Percentiles rank a stretch among this genome's conserved stretches.
phyloP scores from a whole-genome alignment of 1,140 invertebrate species.

The Ylistrum balloti region DNA sequence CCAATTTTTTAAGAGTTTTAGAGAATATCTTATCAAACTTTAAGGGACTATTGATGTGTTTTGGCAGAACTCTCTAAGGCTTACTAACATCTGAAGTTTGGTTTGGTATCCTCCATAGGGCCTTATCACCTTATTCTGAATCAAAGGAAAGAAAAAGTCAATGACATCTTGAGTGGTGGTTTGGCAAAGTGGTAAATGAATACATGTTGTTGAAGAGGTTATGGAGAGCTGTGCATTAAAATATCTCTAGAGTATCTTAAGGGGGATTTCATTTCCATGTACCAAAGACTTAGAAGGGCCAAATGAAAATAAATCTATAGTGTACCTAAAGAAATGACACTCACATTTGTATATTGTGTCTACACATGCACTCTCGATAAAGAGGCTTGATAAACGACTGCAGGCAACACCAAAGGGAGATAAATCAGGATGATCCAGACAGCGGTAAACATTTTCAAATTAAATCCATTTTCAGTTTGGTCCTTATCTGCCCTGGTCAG shows the following conservation, averaged over 20 bases:
- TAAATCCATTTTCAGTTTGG: neutral
- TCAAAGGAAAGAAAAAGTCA: neutral
- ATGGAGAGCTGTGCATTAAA: neutral
- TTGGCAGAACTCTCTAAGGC: neutral
- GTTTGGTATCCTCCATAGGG: neutral
- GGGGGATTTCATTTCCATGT: conserved; percentile 5
- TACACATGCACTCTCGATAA: neutral
- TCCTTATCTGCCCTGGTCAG: neutral
- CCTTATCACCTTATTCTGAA: neutral
- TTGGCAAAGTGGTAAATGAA: neutral
- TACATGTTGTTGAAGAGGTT: neutral
- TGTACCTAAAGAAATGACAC: conserved; percentile 8
- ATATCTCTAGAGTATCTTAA: neutral
- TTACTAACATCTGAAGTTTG: neutral
- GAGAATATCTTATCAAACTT: neutral
- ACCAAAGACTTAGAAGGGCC: neutral
- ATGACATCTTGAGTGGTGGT: neutral
- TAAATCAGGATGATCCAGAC: conserved; percentile 7
- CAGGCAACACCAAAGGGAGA: neutral
- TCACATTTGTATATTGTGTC: conserved; percentile 21
- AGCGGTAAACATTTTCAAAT: conserved; percentile 30
- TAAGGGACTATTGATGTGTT: neutral
- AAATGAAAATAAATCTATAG: neutral
- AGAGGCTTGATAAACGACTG: conserved; percentile 7
- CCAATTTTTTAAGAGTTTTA: neutral